Base-by-base conservation (phyloP, 2,888 invertebrate genomes). In the Tiliacea aurago region DNA sequence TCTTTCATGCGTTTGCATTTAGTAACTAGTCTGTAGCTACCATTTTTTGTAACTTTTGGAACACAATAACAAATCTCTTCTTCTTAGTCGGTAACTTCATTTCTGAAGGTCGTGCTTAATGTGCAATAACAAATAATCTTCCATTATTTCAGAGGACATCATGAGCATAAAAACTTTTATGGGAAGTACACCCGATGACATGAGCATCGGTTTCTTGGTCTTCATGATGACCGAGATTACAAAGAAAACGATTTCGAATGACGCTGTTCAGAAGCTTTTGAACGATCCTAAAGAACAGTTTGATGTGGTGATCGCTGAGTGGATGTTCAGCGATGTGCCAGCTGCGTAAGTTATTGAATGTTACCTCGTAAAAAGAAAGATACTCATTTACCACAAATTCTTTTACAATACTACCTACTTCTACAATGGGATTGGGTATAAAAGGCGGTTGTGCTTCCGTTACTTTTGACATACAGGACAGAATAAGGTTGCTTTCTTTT, bases 261-360 rank as follows among this genome's bases (percentile, higher is more conserved):
- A 80, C 7, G 78, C 80, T 0, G 86, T 91, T 0, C 84, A 88
- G 71, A 87, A 83, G 10, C 41, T 93, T 0, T 64, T 93, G 0
- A 74, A 78, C 0, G 90, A 93, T 59, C 84, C 89, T 0, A 88
- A 76, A 0, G 87, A 89, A 67, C 78, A 87, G 1, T 93, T 93
- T 64, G 93, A 93, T 63, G 56, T 90, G 5, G 86, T 93, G 9
- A 84, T 93, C 0, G 85, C 82, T 0, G 93, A 93, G 71, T 93
- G 90, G 90, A 83, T 93, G 86, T 91, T 87, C 59, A 87, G 71
- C 49, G 92, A 92, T 64, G 20, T 92, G 0, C 86, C 86, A 64
- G 70, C 85, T 58, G 89, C 89, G 92, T 92, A 86, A 85, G 84
- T 70, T 33, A 41, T n/a, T 15, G 0, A 20, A 33, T 41, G 6